phyloP scores from a whole-genome alignment of 2,888 invertebrate species.

The Mesopsocus fuscifrons region DNA sequence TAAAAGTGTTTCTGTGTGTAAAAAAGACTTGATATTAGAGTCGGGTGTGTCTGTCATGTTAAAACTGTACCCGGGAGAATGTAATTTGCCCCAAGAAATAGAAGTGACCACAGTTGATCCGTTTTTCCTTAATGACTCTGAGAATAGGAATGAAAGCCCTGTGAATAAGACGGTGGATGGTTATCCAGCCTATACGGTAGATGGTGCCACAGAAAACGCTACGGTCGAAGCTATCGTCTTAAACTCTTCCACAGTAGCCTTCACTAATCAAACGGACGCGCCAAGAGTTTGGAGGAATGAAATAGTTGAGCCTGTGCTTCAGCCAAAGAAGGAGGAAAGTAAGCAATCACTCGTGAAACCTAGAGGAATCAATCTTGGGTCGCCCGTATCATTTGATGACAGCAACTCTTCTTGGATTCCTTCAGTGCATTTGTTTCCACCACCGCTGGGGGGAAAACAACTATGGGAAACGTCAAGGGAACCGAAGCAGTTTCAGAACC shows the following conservation, averaged over 20 bases:
- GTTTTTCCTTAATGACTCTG: conserved; percentile 1
- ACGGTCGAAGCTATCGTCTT: conserved; percentile 9
- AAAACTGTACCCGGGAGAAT: conserved; percentile 58
- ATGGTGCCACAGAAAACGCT: conserved; percentile 10
- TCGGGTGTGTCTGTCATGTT: conserved; percentile 53
- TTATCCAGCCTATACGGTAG: conserved; percentile 12
- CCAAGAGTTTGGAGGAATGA: conserved; percentile 25
- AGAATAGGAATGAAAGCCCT: conserved; percentile 2
- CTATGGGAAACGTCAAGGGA: conserved; percentile 15
- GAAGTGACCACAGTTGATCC: conserved; percentile 7
- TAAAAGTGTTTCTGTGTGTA: conserved; percentile 62
- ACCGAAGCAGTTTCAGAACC: neutral
- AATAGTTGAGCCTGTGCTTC: conserved; percentile 54
- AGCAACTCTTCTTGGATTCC: conserved; percentile 21
- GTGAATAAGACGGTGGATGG: conserved; percentile 9
- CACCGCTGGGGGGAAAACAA: conserved; percentile 18
- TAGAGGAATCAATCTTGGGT: conserved; percentile 4
- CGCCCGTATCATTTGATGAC: neutral
- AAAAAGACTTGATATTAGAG: conserved; percentile 48
- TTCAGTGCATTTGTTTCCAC: conserved; percentile 19
- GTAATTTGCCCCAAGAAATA: conserved; percentile 39
- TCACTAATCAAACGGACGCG: conserved; percentile 2
- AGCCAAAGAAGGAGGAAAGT: conserved; percentile 28
- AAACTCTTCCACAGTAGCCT: conserved; percentile 7
- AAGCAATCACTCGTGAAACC: conserved; percentile 1